These are phyloP conservation scores for Struthio camelus DNA, from an alignment of 2,113 vertebrate genomes.

Conservation along the genomic window DNA sequence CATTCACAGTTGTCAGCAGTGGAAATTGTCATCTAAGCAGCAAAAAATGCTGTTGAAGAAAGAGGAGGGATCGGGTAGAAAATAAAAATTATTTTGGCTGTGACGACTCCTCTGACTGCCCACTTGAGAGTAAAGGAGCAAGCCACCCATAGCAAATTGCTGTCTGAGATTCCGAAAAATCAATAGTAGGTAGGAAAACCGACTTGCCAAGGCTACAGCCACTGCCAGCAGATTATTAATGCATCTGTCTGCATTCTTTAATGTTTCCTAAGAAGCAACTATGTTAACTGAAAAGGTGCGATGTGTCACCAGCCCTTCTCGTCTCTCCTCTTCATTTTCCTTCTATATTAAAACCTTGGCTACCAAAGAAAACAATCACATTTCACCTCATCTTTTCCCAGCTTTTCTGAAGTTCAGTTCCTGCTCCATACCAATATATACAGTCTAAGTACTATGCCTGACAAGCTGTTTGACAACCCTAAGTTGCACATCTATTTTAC, in stretches of 20 bases:
- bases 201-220: conserved; percentile 33
- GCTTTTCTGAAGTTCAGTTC: conserved; percentile 64
- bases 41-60: conserved; percentile 62
- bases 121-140: not conserved
- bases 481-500: conserved; percentile 67
- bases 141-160: conserved; percentile 16
- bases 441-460: conserved; percentile 57
- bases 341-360: conserved; percentile 63
- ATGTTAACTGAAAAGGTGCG: conserved; percentile 65
- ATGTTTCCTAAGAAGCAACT: conserved; percentile 67
- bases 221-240: conserved; percentile 65
- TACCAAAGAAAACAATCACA: conserved; percentile 71
- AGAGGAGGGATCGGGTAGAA: not conserved
- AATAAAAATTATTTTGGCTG: conserved; percentile 10
- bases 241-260: conserved; percentile 65
- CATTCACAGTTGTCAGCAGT: conserved; percentile 49
- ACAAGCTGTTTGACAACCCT: conserved; percentile 65
- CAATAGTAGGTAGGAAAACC: conserved; percentile 52
- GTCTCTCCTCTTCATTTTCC: conserved; percentile 67
- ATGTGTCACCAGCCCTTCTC: conserved; percentile 65
- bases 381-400: conserved; percentile 71
- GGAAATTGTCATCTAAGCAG: conserved; percentile 62
- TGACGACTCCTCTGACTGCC: not conserved
- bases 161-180: conserved; percentile 43
- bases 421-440: conserved; percentile 60